These are phyloP conservation scores for Ochotona princeps DNA, from an alignment of 2,113 vertebrate species.

Conservation along the genomic window DNA sequence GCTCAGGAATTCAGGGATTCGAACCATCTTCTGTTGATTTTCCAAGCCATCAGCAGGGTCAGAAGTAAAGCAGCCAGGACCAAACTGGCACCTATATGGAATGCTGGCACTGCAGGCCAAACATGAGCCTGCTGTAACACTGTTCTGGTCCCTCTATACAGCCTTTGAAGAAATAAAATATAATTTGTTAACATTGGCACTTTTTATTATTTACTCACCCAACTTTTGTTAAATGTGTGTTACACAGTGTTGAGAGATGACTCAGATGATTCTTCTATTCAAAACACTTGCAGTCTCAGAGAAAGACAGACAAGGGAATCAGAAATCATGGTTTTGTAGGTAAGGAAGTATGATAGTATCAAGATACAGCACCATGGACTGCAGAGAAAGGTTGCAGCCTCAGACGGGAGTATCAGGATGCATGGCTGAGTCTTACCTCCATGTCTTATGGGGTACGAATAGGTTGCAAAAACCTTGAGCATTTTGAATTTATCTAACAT, in stretches of 20 bases:
- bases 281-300: neutral
- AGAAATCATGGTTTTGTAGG: neutral
- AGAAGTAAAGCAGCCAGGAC: too few relatives aligned
- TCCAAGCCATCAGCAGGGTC: too few relatives aligned
- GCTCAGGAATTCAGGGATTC: too few relatives aligned
- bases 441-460: neutral
- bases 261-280: neutral
- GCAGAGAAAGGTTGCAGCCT: neutral
- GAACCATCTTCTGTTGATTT: too few relatives aligned
- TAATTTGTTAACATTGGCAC: neutral
- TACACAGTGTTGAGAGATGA: neutral
- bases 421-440: neutral
- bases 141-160: too few relatives aligned
- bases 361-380: accelerated
- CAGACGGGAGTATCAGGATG: too few relatives aligned
- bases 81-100: too few relatives aligned
- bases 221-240: neutral
- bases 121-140: too few relatives aligned
- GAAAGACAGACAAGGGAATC: neutral
- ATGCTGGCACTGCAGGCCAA: too few relatives aligned
- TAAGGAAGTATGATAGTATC: neutral
- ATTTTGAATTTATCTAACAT: neutral
- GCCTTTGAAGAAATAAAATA: neutral
- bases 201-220: neutral
- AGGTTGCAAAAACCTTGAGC: neutral